Evolutionary conservation across 2,797 vertebrate species (phyloP), one percentile per base, ranked within the genome.

Genomic region (Sciaenops ocellatus): DNA sequence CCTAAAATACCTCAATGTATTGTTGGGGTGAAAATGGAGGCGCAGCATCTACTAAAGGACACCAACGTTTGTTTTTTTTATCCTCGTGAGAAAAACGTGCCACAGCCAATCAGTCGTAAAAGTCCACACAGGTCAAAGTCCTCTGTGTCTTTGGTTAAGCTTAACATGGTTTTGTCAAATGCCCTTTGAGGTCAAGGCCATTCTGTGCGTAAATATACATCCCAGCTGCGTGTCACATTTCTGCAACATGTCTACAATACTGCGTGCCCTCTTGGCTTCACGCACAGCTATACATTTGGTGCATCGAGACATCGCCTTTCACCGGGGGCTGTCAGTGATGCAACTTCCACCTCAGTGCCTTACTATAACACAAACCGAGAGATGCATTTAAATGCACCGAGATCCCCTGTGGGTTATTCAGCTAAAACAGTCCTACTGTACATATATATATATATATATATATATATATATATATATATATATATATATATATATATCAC

Each of bases 221-320:
- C 24, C 50, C 18, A 20, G 38, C 38, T 50, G 52, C 55, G 62
- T 41, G 56, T 42, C 62, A 41, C 55, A 64, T 65, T 65, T 54
- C 42, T 79, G 66, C 68, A 77, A 69, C 76, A 59, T 16, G n/a
- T 69, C 73, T 65, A 26, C 9, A 38, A 24, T 18, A 1, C 54
- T 20, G 69, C 41, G 64, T 78, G 79, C 54, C 59, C 73, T 79
- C 64, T 74, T 60, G 47, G 66, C 75, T 51, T 65, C 65, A 61
- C 76, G 82, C 84, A 85, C 79, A 38, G 34, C 57, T 76, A 44
- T 79, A 73, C 70, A 77, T 86, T 87, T 94, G 92, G 84, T 89
- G 92, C 92, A 93, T 84, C 85, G 81, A 38, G 34, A 75, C 87
- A 69, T 87, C 54, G 64, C 50, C 61, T 89, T 67, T 85, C 84